Evolutionary conservation across 2,113 vertebrate species (phyloP), one percentile per base, ranked within the genome.

Genomic region (Sigmodon hispidus): DNA sequence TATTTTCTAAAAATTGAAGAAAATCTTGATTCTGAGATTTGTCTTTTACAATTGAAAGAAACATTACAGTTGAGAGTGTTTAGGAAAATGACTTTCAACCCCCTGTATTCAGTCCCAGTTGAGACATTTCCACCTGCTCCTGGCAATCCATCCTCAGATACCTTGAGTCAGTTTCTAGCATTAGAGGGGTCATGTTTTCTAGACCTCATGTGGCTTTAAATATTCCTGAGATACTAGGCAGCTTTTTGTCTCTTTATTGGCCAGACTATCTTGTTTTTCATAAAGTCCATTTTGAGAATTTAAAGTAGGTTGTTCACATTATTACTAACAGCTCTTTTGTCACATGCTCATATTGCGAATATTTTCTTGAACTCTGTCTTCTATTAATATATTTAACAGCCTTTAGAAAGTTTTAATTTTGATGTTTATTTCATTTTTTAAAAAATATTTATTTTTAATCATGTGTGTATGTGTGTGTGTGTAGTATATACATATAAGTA

Each of bases 1-100:
- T 72, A 83, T 87, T 94, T 91, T 34, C 55, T 96, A 93, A 67
- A 65, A 72, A 87, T 26, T 63, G 45, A 92, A 77, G 84, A 95
- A 52, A n/a, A 88, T 93, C 7, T 31, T 77, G 24, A 50, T 80
- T 95, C 55, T 94, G 55, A 83, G 95, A 57, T 89, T 85, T 52
- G 63, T 59, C 9, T 90, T 69, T 69, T 87, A 61, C 83, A n/a
- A 91, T 63, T 75, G 0, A 57, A 84, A 84, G 67, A 80, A 80
- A 90, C 95, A 77, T 40, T 90, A 76, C 24, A 83, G 65, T 81
- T 92, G 76, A 81, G 55, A 92, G 2, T 21, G 12, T 67, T 92
- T 87, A 12, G 6, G 63, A 93, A 83, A 91, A 90, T 43, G 11
- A n/a, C n/a, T 72, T 69, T 80, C 45, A 90, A 55, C 26, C 67